phyloP scores from a whole-genome alignment of 2,113 vertebrate genomes.

The Myiopsitta monachus region DNA sequence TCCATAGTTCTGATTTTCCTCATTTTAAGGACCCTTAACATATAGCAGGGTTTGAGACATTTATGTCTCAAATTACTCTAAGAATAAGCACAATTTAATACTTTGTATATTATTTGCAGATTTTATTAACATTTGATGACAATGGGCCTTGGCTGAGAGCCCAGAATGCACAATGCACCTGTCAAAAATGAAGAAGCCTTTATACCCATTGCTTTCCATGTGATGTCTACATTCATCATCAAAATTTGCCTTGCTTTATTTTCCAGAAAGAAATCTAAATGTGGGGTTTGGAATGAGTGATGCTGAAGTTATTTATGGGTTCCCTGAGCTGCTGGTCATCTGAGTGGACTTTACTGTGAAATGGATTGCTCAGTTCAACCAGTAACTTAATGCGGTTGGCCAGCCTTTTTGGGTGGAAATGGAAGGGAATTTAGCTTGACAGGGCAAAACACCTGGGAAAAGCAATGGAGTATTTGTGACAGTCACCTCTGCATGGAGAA shows the following conservation, averaged over 20 bases:
- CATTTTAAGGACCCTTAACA: neutral
- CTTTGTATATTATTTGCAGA: slow-evolving; percentile 37
- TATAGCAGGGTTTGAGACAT: slow-evolving; percentile 26
- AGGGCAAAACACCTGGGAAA: neutral
- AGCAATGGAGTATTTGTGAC: neutral
- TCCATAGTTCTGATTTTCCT: neutral
- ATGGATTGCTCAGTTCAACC: neutral
- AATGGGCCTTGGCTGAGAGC: slow-evolving; percentile 47
- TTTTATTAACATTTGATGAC: slow-evolving; percentile 72
- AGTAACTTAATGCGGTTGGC: neutral
- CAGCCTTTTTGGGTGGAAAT: neutral
- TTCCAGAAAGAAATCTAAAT: neutral
- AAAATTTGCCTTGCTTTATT: neutral
- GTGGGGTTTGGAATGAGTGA: neutral
- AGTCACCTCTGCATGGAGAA: neutral
- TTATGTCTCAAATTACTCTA: slow-evolving; percentile 26
- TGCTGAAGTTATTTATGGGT: neutral
- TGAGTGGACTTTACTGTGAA: neutral
- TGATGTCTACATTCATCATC: slow-evolving; percentile 13
- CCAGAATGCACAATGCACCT: slow-evolving; percentile 57
- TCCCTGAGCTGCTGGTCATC: neutral
- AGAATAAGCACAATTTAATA: slow-evolving; percentile 39
- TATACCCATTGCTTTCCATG: slow-evolving; percentile 35
- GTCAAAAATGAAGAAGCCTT: slow-evolving; percentile 70
- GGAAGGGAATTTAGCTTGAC: neutral